These are phyloP conservation scores for Brienomyrus longianalis DNA, from an alignment of 2,113 vertebrate species.

Conservation along the genomic window DNA sequence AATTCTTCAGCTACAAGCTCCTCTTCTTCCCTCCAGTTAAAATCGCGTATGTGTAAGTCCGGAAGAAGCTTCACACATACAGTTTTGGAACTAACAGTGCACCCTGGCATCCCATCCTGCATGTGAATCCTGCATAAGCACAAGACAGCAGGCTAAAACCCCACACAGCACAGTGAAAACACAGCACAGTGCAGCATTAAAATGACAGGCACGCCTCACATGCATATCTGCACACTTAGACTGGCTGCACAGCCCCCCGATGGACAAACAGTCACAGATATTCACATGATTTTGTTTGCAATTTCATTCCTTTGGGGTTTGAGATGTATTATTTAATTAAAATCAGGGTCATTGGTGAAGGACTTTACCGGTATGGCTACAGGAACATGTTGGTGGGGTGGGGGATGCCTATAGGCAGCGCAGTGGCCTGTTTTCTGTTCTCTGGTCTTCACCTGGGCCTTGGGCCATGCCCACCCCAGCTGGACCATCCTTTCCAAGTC, in stretches of 20 bases:
- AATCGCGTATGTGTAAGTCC: neutral
- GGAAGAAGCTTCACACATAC: neutral
- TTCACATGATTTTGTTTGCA: neutral
- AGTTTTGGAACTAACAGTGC: neutral
- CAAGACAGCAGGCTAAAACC: neutral
- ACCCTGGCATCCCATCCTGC: neutral
- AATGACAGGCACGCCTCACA: neutral
- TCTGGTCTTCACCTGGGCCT: neutral
- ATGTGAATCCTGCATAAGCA: neutral
- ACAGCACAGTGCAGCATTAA: neutral
- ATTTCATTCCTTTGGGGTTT: neutral
- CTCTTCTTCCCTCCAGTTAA: slow-evolving; percentile 1
- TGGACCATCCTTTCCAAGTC: slow-evolving; percentile 15
- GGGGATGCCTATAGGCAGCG: neutral
- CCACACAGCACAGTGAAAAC: neutral
- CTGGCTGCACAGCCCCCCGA: neutral
- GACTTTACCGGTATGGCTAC: neutral
- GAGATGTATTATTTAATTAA: neutral
- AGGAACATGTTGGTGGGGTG: neutral
- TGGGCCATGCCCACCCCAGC: neutral
- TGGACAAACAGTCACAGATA: neutral
- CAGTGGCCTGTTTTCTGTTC: neutral
- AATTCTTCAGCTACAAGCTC: neutral
- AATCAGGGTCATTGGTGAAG: neutral
- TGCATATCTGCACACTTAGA: neutral